Evolutionary conservation across 2,113 vertebrate genomes (phyloP).

Genomic region (Phrynocephalus versicolor): DNA sequence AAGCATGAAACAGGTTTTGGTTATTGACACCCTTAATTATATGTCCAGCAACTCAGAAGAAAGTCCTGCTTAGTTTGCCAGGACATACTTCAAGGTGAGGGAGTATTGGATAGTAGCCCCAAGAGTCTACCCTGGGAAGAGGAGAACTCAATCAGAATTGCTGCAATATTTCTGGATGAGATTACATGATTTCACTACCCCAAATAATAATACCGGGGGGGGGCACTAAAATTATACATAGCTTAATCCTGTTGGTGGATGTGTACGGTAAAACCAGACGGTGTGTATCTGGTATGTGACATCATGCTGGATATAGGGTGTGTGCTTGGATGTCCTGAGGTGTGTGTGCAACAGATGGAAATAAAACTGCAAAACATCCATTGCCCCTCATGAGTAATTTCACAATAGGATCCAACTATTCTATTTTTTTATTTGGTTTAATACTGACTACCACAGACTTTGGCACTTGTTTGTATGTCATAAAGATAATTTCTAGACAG

Average conservation of each 20-base stretch:
- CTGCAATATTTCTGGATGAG: not conserved
- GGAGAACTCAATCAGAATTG: not conserved
- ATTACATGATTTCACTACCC: not conserved
- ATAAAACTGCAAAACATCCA: no score
- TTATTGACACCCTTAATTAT: not conserved
- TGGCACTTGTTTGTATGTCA: not conserved
- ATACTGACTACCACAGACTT: not conserved
- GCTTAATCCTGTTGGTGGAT: not conserved
- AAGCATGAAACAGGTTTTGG: not conserved
- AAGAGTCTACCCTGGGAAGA: not conserved
- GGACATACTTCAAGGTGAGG: not conserved
- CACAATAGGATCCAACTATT: no score
- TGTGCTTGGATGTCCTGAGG: no score
- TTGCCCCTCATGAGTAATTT: no score
- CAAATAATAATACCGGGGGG: not conserved
- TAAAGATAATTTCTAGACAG: no score
- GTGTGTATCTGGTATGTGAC: no score
- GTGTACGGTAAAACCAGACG: no score
- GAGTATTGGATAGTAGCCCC: not conserved
- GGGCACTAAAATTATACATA: not conserved
- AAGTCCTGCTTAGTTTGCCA: not conserved
- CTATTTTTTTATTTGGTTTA: not conserved
- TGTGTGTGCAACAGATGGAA: no score
- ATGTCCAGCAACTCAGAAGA: not conserved
- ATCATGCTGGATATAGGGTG: no score